phyloP scores from a whole-genome alignment of 1,140 invertebrate species.

The Cephus cinctus region DNA sequence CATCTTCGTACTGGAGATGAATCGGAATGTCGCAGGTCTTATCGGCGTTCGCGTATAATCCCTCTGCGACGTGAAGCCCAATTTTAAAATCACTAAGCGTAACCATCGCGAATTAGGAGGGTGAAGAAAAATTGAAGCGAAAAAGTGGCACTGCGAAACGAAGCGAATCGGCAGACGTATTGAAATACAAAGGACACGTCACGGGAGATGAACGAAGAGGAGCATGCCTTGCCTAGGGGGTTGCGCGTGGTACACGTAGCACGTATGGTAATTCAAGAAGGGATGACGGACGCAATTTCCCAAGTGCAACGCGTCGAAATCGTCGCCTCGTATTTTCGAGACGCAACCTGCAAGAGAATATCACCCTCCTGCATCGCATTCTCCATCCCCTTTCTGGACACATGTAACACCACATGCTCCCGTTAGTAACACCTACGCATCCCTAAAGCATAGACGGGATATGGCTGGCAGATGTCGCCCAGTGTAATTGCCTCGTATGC shows the following conservation, averaged over 20 bases:
- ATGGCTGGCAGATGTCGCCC: slow-evolving; percentile 42
- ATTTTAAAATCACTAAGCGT: too few relatives aligned
- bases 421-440: slow-evolving; percentile 30
- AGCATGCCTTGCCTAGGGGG: too few relatives aligned
- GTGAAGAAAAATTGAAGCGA: too few relatives aligned
- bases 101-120: too few relatives aligned
- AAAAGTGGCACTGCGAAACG: too few relatives aligned
- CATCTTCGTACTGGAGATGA: slow-evolving; percentile 22
- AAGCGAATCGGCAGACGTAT: background rate
- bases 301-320: slow-evolving; percentile 21
- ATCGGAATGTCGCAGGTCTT: too few relatives aligned
- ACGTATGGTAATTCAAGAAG: slow-evolving; percentile 5
- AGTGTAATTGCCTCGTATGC: slow-evolving; percentile 39
- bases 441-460: slow-evolving; percentile 12
- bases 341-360: slow-evolving; percentile 22
- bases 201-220: background rate
- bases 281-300: slow-evolving; percentile 28
- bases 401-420: slow-evolving; percentile 38
- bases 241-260: too few relatives aligned
- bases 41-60: too few relatives aligned
- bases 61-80: too few relatives aligned
- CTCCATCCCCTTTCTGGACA: slow-evolving; percentile 14
- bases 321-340: slow-evolving; percentile 32
- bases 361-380: slow-evolving; percentile 16
- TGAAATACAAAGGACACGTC: background rate